Conservation (phyloP, 2,113 vertebrate species). For the Lepus timidus region DNA sequence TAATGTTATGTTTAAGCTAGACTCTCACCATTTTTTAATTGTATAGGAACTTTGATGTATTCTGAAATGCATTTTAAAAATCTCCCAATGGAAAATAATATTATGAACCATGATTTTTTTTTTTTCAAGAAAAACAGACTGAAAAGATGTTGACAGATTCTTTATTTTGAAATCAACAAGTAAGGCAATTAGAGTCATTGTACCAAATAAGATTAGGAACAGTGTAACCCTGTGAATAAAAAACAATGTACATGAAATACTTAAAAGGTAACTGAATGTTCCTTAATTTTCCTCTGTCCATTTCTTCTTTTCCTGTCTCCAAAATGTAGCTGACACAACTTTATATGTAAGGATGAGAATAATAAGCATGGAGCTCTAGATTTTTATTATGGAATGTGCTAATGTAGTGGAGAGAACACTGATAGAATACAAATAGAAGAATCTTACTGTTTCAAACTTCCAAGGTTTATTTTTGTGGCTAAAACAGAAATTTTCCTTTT, state of each 20-base stretch:
- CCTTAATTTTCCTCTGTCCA: not conserved
- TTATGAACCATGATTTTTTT: conserved; percentile 47
- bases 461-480: conserved; percentile 49
- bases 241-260: not conserved
- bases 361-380: not conserved
- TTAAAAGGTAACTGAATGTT: conserved; percentile 18
- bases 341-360: not conserved
- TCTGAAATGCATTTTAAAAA: conserved; percentile 48
- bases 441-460: conserved; percentile 11
- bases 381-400: not conserved
- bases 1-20: conserved; percentile 34
- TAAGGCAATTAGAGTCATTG: not conserved
- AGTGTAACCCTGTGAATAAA: not conserved
- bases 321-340: not conserved
- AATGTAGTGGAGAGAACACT: not conserved
- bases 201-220: conserved; percentile 30
- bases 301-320: conserved; percentile 30
- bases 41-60: not conserved
- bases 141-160: conserved; percentile 37
- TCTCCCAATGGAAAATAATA: conserved; percentile 9
- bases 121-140: conserved; percentile 19
- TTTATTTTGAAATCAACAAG: conserved; percentile 15
- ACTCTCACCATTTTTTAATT: conserved; percentile 3
- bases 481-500: conserved; percentile 48
- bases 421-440: conserved; percentile 22